These are phyloP conservation scores for Merops nubicus DNA, from an alignment of 2,113 vertebrate species.

Conservation along the genomic window DNA sequence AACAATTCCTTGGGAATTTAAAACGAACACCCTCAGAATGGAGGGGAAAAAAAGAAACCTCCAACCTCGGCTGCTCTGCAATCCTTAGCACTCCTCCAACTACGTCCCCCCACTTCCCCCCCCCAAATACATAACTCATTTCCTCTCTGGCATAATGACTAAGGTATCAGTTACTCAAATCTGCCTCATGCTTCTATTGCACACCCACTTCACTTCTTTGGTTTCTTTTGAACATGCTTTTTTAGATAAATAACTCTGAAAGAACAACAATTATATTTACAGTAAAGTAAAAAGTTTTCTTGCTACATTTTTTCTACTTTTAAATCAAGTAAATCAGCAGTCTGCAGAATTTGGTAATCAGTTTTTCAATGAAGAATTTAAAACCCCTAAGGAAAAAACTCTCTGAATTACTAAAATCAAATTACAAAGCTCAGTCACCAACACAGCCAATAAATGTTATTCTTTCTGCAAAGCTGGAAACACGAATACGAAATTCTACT, in stretches of 20 bases:
- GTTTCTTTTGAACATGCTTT: constrained; percentile 57
- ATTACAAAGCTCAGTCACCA: not conserved
- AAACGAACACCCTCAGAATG: constrained; percentile 30
- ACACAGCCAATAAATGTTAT: not conserved
- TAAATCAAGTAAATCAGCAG: constrained; percentile 68
- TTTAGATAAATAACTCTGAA: constrained; percentile 56
- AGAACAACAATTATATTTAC: constrained; percentile 19
- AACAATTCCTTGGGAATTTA: constrained; percentile 77
- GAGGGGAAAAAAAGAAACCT: not conserved
- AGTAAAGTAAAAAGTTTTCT: not conserved
- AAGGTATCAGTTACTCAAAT: constrained; percentile 8
- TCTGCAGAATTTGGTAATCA: constrained; percentile 37
- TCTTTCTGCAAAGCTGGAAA: not conserved
- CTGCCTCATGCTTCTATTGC: constrained; percentile 70
- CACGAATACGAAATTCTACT: not conserved
- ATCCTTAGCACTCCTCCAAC: not conserved
- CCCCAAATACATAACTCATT: not conserved
- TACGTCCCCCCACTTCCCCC: not conserved
- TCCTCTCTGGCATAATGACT: not conserved
- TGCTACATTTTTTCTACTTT: constrained; percentile 54
- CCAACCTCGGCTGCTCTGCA: constrained; percentile 15
- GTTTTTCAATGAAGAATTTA: constrained; percentile 25
- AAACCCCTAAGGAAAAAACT: not conserved
- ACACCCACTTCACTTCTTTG: constrained; percentile 77
- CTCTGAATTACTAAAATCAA: not conserved